phyloP scores from a whole-genome alignment of 2,888 invertebrate species.

The Nemapogon koenigi region DNA sequence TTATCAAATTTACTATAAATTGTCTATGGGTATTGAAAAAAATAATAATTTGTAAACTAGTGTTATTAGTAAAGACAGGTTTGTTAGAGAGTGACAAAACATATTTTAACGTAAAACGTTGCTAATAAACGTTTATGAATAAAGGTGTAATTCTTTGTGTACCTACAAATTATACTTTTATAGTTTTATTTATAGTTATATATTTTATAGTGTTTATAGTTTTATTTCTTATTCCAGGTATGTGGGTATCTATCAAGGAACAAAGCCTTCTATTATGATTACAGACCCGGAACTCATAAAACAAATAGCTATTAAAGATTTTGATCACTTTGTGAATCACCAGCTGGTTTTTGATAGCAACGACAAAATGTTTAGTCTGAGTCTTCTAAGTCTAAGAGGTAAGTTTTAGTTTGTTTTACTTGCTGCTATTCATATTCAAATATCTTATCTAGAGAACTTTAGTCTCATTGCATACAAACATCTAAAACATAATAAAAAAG shows the following conservation, averaged over 20 bases:
- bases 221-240: slow-evolving; percentile 22
- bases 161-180: too few relatives aligned
- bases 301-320: slow-evolving; percentile 59
- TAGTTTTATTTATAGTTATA: not conserved
- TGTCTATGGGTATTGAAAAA: not conserved
- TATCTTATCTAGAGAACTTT: not conserved
- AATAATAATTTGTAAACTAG: not conserved
- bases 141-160: too few relatives aligned
- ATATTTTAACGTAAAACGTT: not conserved
- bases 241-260: slow-evolving; percentile 42
- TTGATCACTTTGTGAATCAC: slow-evolving; percentile 49
- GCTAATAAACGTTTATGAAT: too few relatives aligned
- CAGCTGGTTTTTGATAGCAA: not conserved
- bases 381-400: slow-evolving; percentile 5
- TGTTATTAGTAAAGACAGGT: too few relatives aligned
- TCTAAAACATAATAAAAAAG: too few relatives aligned
- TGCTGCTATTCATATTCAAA: not conserved
- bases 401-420: not conserved
- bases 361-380: slow-evolving; percentile 1
- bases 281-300: slow-evolving; percentile 62
- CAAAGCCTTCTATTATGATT: slow-evolving; percentile 39
- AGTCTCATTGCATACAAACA: too few relatives aligned
- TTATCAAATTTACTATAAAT: too few relatives aligned
- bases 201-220: not conserved
- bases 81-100: too few relatives aligned